Evolutionary conservation across 92 coral and sea anemone genomes (phyloP), one percentile per base, ranked within the genome.

Genomic region (Nematostella vectensis): DNA sequence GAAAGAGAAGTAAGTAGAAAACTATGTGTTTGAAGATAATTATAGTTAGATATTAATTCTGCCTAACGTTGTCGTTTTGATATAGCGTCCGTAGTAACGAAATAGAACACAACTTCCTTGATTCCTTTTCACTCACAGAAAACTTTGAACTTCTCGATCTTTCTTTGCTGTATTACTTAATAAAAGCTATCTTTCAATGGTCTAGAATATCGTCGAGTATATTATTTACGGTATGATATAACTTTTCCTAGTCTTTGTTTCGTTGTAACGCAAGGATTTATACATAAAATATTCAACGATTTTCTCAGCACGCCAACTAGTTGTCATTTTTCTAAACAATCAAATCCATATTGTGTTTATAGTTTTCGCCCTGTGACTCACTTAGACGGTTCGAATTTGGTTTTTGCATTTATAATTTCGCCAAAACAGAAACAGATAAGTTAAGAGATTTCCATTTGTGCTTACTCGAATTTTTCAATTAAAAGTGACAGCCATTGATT

Each of bases 81-180:
- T 19, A 45, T 10, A 17, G 51, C 51, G 51, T 45, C 51, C 51
- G 23, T 45, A 45, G 51, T 10, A 45, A 45, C 51, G 18, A 45
- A 11, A 45, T 45, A 15, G 42, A 8, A 15, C 42, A 8, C n/a
- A n/a, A n/a, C n/a, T n/a, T n/a, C n/a, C n/a, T n/a, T n/a, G n/a
- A n/a, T n/a, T n/a, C n/a, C n/a, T n/a, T n/a, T n/a, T n/a, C n/a
- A n/a, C n/a, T n/a, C n/a, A n/a, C n/a, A n/a, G n/a, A n/a, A n/a
- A n/a, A n/a, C n/a, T n/a, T n/a, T n/a, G n/a, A n/a, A n/a, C n/a
- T n/a, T n/a, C n/a, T n/a, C n/a, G n/a, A n/a, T n/a, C n/a, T n/a
- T n/a, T n/a, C n/a, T n/a, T n/a, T n/a, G n/a, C n/a, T n/a, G n/a
- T n/a, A n/a, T n/a, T n/a, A n/a, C n/a, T n/a, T n/a, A n/a, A n/a